phyloP scores from a whole-genome alignment of 2,888 invertebrate genomes.

The Hecatera dysodea region DNA sequence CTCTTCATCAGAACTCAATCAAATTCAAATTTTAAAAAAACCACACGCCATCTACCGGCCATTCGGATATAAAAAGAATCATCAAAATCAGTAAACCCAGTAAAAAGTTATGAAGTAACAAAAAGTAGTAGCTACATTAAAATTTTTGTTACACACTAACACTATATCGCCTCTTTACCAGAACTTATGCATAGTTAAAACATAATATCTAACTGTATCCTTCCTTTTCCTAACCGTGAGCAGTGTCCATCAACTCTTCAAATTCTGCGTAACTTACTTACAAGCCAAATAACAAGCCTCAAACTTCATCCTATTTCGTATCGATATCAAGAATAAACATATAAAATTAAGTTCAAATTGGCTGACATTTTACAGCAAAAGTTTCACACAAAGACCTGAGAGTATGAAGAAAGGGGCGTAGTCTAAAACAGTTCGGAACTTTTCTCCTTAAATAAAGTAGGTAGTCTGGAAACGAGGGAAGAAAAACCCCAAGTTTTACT shows the following conservation, averaged over 20 bases:
- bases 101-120: too few species aligned
- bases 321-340: constrained; percentile 39
- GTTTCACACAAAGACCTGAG: constrained; percentile 44
- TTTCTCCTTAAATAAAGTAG: constrained; percentile 60
- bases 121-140: too few species aligned
- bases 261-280: background rate
- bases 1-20: too few species aligned
- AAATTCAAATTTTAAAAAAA: too few species aligned
- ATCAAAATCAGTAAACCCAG: too few species aligned
- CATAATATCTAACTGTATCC: background rate
- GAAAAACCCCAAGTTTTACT: constrained; percentile 53
- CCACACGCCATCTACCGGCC: too few species aligned
- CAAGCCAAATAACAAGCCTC: background rate
- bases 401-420: constrained; percentile 50
- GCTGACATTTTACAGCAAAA: constrained; percentile 50
- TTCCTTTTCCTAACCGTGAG: background rate
- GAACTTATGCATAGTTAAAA: background rate
- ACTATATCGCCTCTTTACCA: background rate
- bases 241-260: background rate
- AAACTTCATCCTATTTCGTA: constrained; percentile 18
- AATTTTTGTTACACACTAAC: too few species aligned
- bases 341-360: constrained; percentile 41
- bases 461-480: constrained; percentile 37
- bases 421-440: constrained; percentile 59
- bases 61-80: too few species aligned